Conservation (phyloP, 2,797 vertebrate species). For the Cirrhinus molitorella region DNA sequence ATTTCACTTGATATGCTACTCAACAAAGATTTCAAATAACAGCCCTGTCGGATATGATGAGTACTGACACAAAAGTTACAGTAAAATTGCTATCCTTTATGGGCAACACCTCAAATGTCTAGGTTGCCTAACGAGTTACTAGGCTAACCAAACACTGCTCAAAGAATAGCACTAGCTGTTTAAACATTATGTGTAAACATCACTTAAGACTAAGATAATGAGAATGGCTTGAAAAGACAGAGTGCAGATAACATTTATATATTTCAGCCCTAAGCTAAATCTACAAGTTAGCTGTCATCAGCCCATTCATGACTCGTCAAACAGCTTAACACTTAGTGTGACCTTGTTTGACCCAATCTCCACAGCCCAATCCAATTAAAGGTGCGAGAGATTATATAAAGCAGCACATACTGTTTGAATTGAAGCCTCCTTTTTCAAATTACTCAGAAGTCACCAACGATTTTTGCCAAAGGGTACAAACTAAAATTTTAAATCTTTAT, state of each 20-base stretch:
- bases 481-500: background rate
- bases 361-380: conserved; percentile 55
- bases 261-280: background rate
- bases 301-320: conserved; percentile 29
- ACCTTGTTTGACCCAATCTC: conserved; percentile 45
- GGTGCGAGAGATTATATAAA: conserved; percentile 37
- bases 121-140: background rate
- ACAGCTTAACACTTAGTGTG: conserved; percentile 18
- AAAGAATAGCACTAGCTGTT: background rate
- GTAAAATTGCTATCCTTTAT: too few relatives aligned
- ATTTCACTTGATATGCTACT: background rate
- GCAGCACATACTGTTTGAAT: background rate
- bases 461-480: background rate
- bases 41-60: background rate
- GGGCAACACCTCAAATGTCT: background rate
- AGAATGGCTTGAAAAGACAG: background rate
- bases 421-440: conserved; percentile 20
- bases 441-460: background rate
- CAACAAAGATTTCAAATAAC: background rate
- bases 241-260: background rate
- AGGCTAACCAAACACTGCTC: background rate
- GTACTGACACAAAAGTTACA: background rate
- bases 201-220: background rate
- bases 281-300: background rate
- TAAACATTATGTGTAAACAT: background rate